These are phyloP conservation scores for Rhinichthys klamathensis DNA, from an alignment of 2,113 vertebrate species.

Conservation along the genomic window DNA sequence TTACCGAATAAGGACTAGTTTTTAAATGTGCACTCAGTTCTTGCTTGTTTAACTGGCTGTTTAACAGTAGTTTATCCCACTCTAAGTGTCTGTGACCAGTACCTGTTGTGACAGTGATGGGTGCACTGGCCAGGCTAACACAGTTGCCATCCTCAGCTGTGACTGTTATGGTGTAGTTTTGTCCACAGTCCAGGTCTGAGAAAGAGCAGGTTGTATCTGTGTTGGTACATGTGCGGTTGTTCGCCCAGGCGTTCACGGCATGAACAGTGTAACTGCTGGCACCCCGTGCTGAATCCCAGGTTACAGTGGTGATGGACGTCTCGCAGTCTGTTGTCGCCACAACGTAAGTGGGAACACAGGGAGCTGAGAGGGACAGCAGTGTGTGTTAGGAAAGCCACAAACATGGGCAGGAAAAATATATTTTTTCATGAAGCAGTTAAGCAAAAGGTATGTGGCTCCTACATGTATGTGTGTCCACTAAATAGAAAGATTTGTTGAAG, in stretches of 20 bases:
- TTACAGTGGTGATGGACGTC: conserved; percentile 62
- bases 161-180: conserved; percentile 72
- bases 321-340: conserved; percentile 63
- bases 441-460: not conserved
- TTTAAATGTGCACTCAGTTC: too few species aligned
- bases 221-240: conserved; percentile 55
- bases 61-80: not conserved
- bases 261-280: conserved; percentile 69
- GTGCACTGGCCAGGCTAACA: conserved; percentile 62
- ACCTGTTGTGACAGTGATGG: conserved; percentile 69
- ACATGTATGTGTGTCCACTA: not conserved
- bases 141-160: conserved; percentile 65
- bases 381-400: conserved; percentile 24
- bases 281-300: conserved; percentile 67
- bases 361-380: conserved; percentile 63
- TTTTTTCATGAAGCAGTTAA: not conserved
- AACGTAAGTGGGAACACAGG: conserved; percentile 71
- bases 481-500: not conserved
- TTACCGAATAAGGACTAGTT: too few species aligned
- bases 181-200: conserved; percentile 69
- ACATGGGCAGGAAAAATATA: not conserved
- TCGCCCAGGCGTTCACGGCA: conserved; percentile 60
- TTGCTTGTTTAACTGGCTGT: too few species aligned
- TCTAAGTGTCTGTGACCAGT: not conserved
- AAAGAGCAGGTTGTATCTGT: conserved; percentile 66